Conservation (phyloP, 1,140 invertebrate species). For the Thereuonema tuberculata region DNA sequence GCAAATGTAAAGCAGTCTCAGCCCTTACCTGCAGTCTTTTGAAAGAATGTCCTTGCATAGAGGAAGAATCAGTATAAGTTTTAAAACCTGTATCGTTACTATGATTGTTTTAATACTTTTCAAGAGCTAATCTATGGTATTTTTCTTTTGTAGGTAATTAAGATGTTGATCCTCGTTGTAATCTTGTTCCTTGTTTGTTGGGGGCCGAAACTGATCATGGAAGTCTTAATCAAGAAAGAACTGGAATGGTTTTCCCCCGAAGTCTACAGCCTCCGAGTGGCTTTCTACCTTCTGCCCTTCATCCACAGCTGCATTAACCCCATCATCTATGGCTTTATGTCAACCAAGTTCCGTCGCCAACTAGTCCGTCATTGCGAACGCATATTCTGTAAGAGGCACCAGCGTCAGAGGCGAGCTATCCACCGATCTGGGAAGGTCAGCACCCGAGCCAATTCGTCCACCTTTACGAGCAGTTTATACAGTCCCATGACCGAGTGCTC, state of each 20-base stretch:
- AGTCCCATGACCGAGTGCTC: background rate
- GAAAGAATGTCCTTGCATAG: no score
- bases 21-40: no score
- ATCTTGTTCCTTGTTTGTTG: slow-evolving; percentile 38
- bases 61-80: no score
- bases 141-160: slow-evolving; percentile 32
- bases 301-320: slow-evolving; percentile 37
- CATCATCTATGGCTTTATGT: slow-evolving; percentile 41
- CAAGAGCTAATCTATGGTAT: background rate
- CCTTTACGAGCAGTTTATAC: background rate
- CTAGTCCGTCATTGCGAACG: slow-evolving; percentile 22
- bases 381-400: background rate
- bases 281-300: slow-evolving; percentile 27
- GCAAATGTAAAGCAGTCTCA: no score
- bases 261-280: slow-evolving; percentile 20
- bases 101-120: no score
- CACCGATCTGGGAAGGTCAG: background rate
- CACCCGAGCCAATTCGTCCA: background rate
- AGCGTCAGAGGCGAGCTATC: background rate
- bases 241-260: slow-evolving; percentile 15
- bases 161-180: slow-evolving; percentile 37
- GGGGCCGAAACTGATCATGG: slow-evolving; percentile 36
- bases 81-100: no score
- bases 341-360: slow-evolving; percentile 35
- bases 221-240: slow-evolving; percentile 26